Conservation (phyloP, 2,888 invertebrate genomes). For the Polyommatus iphigenia region DNA sequence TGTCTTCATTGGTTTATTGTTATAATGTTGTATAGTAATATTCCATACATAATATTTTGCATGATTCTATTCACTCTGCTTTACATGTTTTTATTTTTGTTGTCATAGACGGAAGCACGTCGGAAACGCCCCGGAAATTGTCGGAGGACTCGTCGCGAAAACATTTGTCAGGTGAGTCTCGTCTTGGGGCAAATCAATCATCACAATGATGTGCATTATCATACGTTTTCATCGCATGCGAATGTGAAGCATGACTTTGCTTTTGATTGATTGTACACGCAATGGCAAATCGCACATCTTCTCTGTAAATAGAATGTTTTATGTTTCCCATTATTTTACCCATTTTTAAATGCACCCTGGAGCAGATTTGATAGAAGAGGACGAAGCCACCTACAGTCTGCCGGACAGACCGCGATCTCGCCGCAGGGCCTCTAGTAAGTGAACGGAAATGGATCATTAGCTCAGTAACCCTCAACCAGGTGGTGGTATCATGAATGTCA, state of each 20-base stretch:
- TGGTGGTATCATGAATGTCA: conserved; percentile 1
- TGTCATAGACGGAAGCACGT: conserved; percentile 77
- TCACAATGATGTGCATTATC: conserved; percentile 28
- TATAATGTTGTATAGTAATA: conserved; percentile 41
- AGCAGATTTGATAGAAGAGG: conserved; percentile 81
- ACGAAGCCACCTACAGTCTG: conserved; percentile 73
- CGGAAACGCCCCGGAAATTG: conserved; percentile 73
- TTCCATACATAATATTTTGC: conserved; percentile 49
- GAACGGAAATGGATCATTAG: conserved; percentile 24
- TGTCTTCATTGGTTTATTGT: neutral
- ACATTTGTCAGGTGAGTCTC: conserved; percentile 75
- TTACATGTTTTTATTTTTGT: conserved; percentile 74
- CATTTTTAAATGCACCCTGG: conserved; percentile 54
- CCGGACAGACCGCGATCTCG: conserved; percentile 69
- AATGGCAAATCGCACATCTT: conserved; percentile 47
- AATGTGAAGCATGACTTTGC: conserved; percentile 61
- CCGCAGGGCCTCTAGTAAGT: conserved; percentile 82
- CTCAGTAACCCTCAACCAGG: neutral
- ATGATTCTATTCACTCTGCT: conserved; percentile 68
- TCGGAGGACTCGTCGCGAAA: conserved; percentile 78
- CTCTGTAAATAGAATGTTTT: conserved; percentile 44
- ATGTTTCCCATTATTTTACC: conserved; percentile 50
- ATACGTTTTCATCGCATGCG: conserved; percentile 53
- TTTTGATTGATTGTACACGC: conserved; percentile 47
- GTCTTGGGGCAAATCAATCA: conserved; percentile 34